A percentile compares a stretch with the other conserved stretches of the same genome.
Evolutionary conservation across 2,113 vertebrate genomes (phyloP).

Genomic region (Mus spicilegus): DNA sequence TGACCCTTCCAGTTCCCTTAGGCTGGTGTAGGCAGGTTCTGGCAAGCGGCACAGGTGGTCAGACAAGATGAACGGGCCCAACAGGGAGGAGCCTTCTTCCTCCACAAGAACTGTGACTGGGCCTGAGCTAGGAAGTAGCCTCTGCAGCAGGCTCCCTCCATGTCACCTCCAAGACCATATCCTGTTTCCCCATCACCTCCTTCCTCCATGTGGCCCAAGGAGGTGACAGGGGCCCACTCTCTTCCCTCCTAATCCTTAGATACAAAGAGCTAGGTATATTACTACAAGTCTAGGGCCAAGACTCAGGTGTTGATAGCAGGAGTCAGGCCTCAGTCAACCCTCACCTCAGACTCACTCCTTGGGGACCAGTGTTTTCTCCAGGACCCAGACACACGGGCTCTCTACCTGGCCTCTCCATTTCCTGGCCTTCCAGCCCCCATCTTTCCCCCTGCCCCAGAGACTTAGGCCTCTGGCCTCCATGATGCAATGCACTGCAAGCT

Average conservation of each 20-base stretch:
- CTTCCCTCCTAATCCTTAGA: slow-evolving; percentile 8
- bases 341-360: slow-evolving; percentile 47
- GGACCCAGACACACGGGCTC: slow-evolving; percentile 12
- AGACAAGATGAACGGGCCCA: slow-evolving; percentile 76
- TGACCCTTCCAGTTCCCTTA: slow-evolving; percentile 71
- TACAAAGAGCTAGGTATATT: slow-evolving; percentile 32
- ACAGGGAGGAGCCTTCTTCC: slow-evolving; percentile 64
- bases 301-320: slow-evolving; percentile 38
- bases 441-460: slow-evolving; percentile 66
- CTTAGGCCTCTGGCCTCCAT: slow-evolving; percentile 74
- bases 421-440: slow-evolving; percentile 31
- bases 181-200: slow-evolving; percentile 82
- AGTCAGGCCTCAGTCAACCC: slow-evolving; percentile 16
- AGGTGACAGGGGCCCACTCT: slow-evolving; percentile 52
- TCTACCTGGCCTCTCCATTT: slow-evolving; percentile 29
- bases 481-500: slow-evolving; percentile 80
- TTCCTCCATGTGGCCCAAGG: slow-evolving; percentile 73
- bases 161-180: slow-evolving; percentile 70
- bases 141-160: slow-evolving; percentile 61
- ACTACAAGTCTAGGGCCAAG: not conserved
- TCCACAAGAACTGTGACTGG: slow-evolving; percentile 29
- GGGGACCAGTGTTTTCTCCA: slow-evolving; percentile 26
- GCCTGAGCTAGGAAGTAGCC: slow-evolving; percentile 59
- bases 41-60: slow-evolving; percentile 70
- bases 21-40: slow-evolving; percentile 70